Conservation (phyloP, 92 coral and sea anemone species). For the Zoanthus solanderi region DNA sequence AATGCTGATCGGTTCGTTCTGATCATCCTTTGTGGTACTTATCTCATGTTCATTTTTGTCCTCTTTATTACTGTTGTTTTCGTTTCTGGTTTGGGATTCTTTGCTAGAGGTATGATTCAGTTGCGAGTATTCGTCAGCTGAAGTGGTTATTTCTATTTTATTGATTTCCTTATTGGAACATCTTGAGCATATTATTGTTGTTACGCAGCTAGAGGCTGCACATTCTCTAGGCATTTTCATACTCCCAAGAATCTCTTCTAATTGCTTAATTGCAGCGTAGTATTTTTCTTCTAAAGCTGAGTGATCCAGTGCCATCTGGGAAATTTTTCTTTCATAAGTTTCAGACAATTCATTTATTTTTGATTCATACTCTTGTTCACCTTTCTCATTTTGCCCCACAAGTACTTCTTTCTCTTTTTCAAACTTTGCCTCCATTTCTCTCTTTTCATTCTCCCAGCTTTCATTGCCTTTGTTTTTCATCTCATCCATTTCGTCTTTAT, state of each 20-base stretch:
- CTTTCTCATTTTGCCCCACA: constrained; percentile 29
- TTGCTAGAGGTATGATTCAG: not conserved
- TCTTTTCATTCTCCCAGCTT: constrained; percentile 64
- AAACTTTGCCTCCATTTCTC: constrained; percentile 3
- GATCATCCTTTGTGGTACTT: no score
- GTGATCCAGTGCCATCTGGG: constrained; percentile 65
- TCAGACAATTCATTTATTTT: constrained; percentile 56
- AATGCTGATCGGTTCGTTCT: not conserved
- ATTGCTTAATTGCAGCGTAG: constrained; percentile 52
- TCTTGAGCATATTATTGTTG: not conserved
- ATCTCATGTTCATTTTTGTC: not conserved
- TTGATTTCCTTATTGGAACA: not conserved
- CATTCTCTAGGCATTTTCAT: constrained; percentile 67
- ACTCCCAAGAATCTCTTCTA: constrained; percentile 52
- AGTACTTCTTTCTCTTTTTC: constrained; percentile 42
- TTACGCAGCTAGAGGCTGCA: not conserved
- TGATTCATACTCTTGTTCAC: constrained; percentile 54
- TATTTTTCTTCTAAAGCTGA: constrained; percentile 63
- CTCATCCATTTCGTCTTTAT: constrained; percentile 51
- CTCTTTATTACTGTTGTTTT: not conserved
- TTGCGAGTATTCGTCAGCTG: not conserved
- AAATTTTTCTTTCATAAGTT: constrained; percentile 60
- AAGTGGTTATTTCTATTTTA: not conserved
- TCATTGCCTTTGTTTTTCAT: constrained; percentile 59
- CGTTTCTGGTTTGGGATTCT: no score